Evolutionary conservation across 2,888 invertebrate species (phyloP), one percentile per base, ranked within the genome.

Genomic region (Amorpha juglandis): DNA sequence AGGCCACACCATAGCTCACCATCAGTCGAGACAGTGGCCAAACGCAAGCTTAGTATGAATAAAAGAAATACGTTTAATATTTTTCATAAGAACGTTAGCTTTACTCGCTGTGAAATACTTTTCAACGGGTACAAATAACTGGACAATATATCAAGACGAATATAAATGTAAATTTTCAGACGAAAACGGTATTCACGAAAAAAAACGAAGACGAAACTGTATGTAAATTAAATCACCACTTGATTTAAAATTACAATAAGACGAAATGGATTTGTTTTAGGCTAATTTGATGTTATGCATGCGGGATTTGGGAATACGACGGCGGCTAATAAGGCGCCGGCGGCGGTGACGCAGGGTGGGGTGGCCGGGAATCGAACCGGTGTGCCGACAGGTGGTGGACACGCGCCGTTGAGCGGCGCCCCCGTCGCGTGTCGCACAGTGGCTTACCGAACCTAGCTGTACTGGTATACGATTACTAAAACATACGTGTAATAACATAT

Each of bases 331-430:
- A 82, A 87, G 86, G 80, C 75, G 74, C 72, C 75, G 71, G 72
- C 67, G 66, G 71, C 69, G 72, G 72, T 74, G 73, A 73, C 66
- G 65, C 68, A 67, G 58, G 75, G 79, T 80, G 78, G 81, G 82
- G 81, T 80, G 78, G 78, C 70, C 73, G 76, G 78, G 80, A 79
- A 76, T 77, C 79, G 86, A 78, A 82, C 86, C 83, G 83, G 84
- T 81, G 83, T 75, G 69, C 77, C 74, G 83, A 88, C 92, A 92
- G 92, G 92, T 92, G 92, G 91, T 77, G 87, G 91, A 81, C 89
- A 88, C 91, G 91, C 86, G 82, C 84, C 78, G 79, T 71, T 83
- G 88, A 73, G 67, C 75, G 69, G 75, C 75, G 78, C 81, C 82
- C 75, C 80, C 76, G 71, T 78, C 77, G 76, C 81, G 79, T 80